Percentiles rank a stretch among this genome's conserved stretches.
These are phyloP conservation scores for Prunella fulvescens DNA, from an alignment of 2,113 vertebrate species.

Conservation along the genomic window DNA sequence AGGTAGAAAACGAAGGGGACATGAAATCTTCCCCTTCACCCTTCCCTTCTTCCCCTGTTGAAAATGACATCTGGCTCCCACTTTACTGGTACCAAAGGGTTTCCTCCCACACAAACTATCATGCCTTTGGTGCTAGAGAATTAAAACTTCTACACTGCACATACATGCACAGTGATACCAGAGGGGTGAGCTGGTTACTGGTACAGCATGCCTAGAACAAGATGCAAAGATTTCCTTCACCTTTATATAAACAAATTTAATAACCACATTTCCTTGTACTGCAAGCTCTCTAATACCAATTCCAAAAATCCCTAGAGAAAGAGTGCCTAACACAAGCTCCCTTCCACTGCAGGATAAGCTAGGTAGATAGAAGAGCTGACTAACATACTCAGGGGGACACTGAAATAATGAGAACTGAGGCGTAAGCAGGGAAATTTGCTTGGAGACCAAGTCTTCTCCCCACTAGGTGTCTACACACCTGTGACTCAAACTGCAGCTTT, in stretches of 20 bases:
- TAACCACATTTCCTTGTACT: neutral
- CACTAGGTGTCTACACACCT: conserved; percentile 58
- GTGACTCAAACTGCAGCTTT: neutral
- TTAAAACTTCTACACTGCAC: neutral
- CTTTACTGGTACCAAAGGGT: neutral
- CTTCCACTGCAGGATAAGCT: neutral
- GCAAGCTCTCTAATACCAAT: neutral
- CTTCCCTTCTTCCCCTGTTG: neutral
- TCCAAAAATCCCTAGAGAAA: neutral
- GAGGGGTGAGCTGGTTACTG: neutral
- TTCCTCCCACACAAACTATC: neutral
- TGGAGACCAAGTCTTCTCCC: neutral
- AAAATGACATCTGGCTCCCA: neutral
- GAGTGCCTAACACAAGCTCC: neutral
- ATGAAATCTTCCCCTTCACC: neutral
- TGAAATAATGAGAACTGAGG: neutral
- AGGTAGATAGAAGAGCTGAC: neutral
- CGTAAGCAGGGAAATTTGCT: accelerated
- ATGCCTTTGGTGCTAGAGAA: neutral
- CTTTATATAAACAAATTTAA: neutral
- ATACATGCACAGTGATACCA: neutral
- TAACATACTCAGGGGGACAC: neutral
- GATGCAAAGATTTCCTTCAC: neutral
- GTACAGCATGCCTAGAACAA: neutral
- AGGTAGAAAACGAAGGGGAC: neutral